Evolutionary conservation across 2,888 invertebrate genomes (phyloP).

Genomic region (Phragmatobia fuliginosa): DNA sequence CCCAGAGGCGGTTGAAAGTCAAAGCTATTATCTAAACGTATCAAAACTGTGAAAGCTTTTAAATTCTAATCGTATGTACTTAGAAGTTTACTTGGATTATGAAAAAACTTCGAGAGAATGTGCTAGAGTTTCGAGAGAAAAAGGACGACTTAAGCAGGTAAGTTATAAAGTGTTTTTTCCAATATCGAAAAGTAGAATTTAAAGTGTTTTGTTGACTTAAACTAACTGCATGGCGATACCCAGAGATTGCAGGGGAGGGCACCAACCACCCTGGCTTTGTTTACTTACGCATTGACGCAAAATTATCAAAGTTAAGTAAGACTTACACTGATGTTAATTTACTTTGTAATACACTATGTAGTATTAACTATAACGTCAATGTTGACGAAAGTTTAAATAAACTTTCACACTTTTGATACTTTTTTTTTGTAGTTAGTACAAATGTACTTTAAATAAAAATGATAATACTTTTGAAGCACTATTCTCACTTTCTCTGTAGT

Average conservation of each 20-base stretch:
- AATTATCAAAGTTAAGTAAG: neutral
- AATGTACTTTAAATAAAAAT: too few relatives aligned
- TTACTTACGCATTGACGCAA: neutral
- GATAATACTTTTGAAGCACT: too few relatives aligned
- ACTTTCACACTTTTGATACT: too few relatives aligned
- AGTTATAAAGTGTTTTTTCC: constrained; percentile 4
- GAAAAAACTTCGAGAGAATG: constrained; percentile 26
- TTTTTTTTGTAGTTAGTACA: too few relatives aligned
- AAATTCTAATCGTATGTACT: constrained; percentile 53
- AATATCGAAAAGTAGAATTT: constrained; percentile 2
- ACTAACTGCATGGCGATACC: neutral
- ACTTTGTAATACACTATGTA: neutral
- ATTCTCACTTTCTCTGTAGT: too few relatives aligned
- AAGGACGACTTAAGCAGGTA: constrained; percentile 9
- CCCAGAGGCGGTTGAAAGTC: constrained; percentile 43
- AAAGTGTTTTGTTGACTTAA: constrained; percentile 2
- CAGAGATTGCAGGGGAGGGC: neutral
- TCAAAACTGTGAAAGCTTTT: constrained; percentile 53
- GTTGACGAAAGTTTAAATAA: too few relatives aligned
- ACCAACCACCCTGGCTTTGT: neutral
- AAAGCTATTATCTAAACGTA: constrained; percentile 56
- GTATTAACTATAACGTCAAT: neutral
- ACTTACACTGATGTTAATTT: neutral
- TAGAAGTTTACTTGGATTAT: constrained; percentile 44
- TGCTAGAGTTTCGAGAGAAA: constrained; percentile 7